Evolutionary conservation across 1,140 invertebrate species (phyloP).

Genomic region (Radopholus similis): DNA sequence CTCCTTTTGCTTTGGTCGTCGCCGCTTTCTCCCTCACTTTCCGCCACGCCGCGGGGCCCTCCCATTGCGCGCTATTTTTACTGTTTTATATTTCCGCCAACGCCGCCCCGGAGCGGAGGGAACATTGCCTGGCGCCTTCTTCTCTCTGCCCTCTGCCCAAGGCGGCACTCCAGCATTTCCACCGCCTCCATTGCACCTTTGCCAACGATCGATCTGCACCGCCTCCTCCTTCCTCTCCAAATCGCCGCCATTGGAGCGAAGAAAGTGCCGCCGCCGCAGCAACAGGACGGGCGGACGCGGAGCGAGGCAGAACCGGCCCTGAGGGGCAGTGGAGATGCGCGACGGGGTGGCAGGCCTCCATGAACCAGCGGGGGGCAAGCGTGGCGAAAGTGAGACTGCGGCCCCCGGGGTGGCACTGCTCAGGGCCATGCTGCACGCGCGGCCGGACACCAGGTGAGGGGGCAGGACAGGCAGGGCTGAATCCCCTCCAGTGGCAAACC

Average conservation of each 20-base stretch:
- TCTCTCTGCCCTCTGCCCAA: neutral
- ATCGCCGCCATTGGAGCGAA: neutral
- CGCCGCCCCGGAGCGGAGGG: no score
- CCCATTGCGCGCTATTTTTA: conserved; percentile 6
- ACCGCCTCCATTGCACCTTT: neutral
- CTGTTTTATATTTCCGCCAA: conserved; percentile 4
- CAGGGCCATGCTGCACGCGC: neutral
- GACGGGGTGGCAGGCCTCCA: no score
- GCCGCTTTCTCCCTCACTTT: neutral
- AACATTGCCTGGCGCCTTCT: no score
- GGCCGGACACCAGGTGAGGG: neutral
- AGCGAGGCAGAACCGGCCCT: neutral
- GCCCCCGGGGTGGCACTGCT: neutral
- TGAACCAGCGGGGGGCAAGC: no score
- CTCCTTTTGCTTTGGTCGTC: neutral
- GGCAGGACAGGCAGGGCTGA: neutral
- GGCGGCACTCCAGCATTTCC: neutral
- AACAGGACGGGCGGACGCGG: neutral
- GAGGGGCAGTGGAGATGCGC: no score
- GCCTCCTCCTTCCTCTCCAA: neutral
- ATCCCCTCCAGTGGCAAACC: neutral
- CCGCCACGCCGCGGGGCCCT: neutral
- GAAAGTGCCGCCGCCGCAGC: neutral
- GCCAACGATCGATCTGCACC: no score
- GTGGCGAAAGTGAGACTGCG: no score